Evolutionary conservation across 2,113 vertebrate species (phyloP), one percentile per base, ranked within the genome.

Genomic region (Phalacrocorax aristotelis): DNA sequence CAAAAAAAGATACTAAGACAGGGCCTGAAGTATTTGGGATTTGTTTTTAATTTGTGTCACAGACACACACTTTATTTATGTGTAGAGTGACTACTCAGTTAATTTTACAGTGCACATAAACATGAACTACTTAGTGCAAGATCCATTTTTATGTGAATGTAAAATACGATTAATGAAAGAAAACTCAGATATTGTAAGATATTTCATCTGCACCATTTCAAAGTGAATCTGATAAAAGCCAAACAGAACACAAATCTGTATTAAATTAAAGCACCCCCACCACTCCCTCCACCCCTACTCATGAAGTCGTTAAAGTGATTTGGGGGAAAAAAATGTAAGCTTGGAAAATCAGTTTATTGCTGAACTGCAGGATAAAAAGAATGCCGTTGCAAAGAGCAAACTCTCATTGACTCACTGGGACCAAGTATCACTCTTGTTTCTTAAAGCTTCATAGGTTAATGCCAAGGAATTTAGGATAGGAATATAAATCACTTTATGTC

Each of bases 71-170:
- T 82, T 87, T 91, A 76, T 87, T 89, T 95, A 78, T 77, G 40
- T 44, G n/a, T 26, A 61, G 69, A 92, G 74, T 75, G 57, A 93
- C 57, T 78, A 71, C 49, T 77, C 91, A 60, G 36, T 78, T 90
- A 82, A 84, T 91, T 97, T 96, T 95, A 83, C 84, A 85, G 58
- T 7, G 23, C 77, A 72, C 74, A 54, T 91, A 93, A 89, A 94
- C 62, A 65, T 65, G 20, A 92, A 69, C 81, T 88, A 54, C 89
- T 82, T 84, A 78, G 78, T 94, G 78, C 75, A 58, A 80, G 49
- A 92, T 72, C 70, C 51, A 54, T 74, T 93, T 97, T 95, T 79
- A 93, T 77, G 58, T 54, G 81, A 89, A 65, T 80, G 78, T 84
- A 91, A 90, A 89, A 90, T 54, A 82, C 62, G 54, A 76, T 61